phyloP scores from a whole-genome alignment of 2,113 vertebrate genomes.

The Hystrix cristata region DNA sequence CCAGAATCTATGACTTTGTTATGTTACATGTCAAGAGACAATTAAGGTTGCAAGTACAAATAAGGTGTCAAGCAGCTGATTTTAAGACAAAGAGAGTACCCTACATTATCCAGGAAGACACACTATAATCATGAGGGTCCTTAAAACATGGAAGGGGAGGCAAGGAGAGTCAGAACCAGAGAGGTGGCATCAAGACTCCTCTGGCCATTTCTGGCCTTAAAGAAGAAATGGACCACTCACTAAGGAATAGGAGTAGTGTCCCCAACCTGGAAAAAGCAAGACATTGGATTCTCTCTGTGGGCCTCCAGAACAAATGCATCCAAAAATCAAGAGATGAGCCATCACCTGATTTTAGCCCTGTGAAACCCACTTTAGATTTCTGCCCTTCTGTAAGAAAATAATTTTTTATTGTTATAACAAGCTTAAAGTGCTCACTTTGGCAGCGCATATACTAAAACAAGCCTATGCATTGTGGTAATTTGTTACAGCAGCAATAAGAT shows the following conservation, averaged over 20 bases:
- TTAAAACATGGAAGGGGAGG: not conserved
- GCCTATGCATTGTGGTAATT: not conserved
- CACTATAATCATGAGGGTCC: not conserved
- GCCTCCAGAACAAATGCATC: not conserved
- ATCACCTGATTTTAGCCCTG: conserved; percentile 8
- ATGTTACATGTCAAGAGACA: not conserved
- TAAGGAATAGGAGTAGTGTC: not conserved
- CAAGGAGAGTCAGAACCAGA: not conserved
- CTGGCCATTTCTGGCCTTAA: not conserved
- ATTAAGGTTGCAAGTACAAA: not conserved
- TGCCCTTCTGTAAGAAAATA: conserved; percentile 11
- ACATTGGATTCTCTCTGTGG: not conserved
- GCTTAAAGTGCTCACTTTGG: not conserved
- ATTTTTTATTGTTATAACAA: not conserved
- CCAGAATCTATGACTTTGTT: not conserved
- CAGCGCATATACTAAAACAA: not conserved
- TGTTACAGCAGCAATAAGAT: not conserved
- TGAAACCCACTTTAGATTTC: not conserved
- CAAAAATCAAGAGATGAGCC: not conserved
- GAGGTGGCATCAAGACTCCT: not conserved
- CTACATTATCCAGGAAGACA: not conserved
- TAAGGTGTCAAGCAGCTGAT: not conserved
- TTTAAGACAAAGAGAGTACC: conserved; percentile 34
- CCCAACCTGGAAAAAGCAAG: not conserved
- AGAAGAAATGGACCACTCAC: not conserved